phyloP scores from a whole-genome alignment of 2,797 vertebrate genomes.

The Phataginus tricuspis region DNA sequence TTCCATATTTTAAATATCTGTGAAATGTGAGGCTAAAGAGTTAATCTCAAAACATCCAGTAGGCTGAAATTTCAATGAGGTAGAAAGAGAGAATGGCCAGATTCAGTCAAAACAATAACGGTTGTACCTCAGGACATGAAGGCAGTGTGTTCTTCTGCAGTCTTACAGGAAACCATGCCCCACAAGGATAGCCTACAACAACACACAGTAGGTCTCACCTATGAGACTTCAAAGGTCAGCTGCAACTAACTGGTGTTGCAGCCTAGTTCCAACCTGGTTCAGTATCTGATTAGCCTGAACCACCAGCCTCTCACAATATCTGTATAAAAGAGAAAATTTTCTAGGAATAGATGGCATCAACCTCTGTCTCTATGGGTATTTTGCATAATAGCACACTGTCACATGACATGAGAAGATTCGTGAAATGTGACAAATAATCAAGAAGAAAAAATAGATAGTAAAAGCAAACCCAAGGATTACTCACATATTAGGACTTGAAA shows the following conservation, averaged over 20 bases:
- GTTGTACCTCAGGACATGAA: not conserved
- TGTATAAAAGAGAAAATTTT: not conserved
- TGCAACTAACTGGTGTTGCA: not conserved
- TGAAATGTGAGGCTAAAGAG: not conserved
- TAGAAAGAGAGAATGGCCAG: not conserved
- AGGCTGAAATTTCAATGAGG: not conserved
- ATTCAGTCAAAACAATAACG: not conserved
- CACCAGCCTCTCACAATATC: not conserved
- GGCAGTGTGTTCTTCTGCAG: not conserved
- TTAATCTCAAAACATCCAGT: not conserved
- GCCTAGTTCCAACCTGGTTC: not conserved
- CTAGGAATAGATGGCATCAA: not conserved
- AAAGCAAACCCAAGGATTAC: not conserved
- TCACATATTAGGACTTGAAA: not conserved
- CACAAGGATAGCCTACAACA: not conserved
- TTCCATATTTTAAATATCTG: not conserved
- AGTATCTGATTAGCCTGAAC: not conserved
- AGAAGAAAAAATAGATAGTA: not conserved
- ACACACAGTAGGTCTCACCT: not conserved
- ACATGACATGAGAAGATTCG: not conserved
- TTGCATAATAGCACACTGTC: not conserved
- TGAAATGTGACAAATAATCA: not conserved
- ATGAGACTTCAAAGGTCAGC: not conserved
- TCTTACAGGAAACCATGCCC: not conserved
- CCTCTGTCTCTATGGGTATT: not conserved